Base-by-base conservation (phyloP, 37 sponge, comb jelly and placozoan species). In the Eunapius fragilis region DNA sequence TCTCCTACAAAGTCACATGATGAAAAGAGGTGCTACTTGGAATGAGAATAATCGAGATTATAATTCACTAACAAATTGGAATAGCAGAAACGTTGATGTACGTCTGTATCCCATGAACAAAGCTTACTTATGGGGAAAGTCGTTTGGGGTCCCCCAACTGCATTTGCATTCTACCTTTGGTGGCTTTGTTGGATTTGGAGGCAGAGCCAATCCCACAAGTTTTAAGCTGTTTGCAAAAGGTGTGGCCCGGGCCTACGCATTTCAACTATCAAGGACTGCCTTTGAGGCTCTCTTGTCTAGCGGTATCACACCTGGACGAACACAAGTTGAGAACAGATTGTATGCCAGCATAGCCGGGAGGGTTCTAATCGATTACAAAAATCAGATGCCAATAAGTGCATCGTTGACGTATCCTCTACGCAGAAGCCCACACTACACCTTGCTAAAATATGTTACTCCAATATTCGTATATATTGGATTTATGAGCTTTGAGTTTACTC, bases 41-140 rank as follows among this genome's bases (percentile, higher is more conserved):
- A 58, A 58, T 58, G 58, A 58, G 14, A 58, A 58, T 10, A 58
- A 58, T 58, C 14, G 14, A 58, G 19, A 17, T 58, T 90, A 90
- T 70, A 69, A 90, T 71, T 58, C 85, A 24, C 78, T 90, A 31
- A 82, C 82, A 13, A 72, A 78, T 34, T 69, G 72, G 50, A 12
- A 69, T 38, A 30, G 69, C 12, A 68, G 91, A 41, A n/a, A 78
- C 37, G 76, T 24, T 81, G 91, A 90, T 37, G 78, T 86, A 10
- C 2, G 0, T 31, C 81, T 37, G 35, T 86, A 90, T 49, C 91
- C 91, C 13, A 34, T 30, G 26, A 86, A 90, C 82, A 90, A 69
- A 67, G 91, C 91, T 5, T 90, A 90, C 82, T 82, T 90, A 11
- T 90, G 86, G 86, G 86, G 86, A 22, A 85, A 90, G 77, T 86